Percentiles rank a stretch among this genome's conserved stretches.
Evolutionary conservation across 2,113 vertebrate species (phyloP).

Genomic region (Zingel zingel): DNA sequence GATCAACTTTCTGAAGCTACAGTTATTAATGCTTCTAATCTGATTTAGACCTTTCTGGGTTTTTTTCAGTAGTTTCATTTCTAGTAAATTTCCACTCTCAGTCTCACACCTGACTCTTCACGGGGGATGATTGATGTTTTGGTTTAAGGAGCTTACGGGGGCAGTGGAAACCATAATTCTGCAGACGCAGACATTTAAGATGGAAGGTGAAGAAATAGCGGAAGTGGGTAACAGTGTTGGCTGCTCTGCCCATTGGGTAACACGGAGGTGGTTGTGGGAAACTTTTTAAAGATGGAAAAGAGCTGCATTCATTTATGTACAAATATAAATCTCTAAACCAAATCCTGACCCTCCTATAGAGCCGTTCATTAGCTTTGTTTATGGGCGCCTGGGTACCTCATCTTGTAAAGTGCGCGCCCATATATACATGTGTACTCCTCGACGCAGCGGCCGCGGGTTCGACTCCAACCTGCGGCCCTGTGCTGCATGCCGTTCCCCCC

Average conservation of each 20-base stretch:
- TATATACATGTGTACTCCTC: too few relatives aligned
- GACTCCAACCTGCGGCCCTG: too few relatives aligned
- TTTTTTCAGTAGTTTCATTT: not conserved
- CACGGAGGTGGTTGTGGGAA: not conserved
- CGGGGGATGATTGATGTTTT: not conserved
- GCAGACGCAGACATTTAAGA: conserved; percentile 14
- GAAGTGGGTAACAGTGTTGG: conserved; percentile 10
- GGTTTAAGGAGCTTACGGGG: not conserved
- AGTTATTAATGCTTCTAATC: not conserved
- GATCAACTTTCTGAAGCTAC: not conserved
- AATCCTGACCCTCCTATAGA: not conserved
- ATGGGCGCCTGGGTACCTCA: too few relatives aligned
- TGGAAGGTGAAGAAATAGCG: conserved; percentile 21
- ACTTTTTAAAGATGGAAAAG: not conserved
- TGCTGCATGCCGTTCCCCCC: too few relatives aligned
- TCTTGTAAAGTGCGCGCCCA: too few relatives aligned
- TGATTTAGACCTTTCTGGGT: not conserved
- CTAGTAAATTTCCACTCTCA: not conserved
- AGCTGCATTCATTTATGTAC: not conserved
- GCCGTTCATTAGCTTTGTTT: not conserved
- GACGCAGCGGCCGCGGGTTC: too few relatives aligned
- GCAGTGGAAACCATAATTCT: conserved; percentile 8
- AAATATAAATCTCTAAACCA: not conserved
- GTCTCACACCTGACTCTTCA: conserved; percentile 11
- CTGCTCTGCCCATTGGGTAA: not conserved